These are phyloP conservation scores for Glossosoma conforme DNA, from an alignment of 1,140 invertebrate genomes.

Conservation along the genomic window DNA sequence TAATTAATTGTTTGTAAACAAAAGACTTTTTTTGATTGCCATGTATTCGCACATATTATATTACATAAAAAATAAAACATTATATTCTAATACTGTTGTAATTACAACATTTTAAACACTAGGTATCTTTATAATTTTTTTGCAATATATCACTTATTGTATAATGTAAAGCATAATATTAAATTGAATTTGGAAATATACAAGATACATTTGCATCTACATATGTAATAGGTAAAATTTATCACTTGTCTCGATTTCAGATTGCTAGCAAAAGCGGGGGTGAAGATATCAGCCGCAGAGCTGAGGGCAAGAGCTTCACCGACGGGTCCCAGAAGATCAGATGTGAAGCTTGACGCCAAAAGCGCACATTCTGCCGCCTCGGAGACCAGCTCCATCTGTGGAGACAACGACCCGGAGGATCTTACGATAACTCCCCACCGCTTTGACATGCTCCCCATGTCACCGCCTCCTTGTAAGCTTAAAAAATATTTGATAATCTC, in stretches of 20 bases:
- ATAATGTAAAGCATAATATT: neutral
- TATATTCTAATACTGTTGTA: no score
- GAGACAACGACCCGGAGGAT: slow-evolving; percentile 76
- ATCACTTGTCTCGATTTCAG: slow-evolving; percentile 43
- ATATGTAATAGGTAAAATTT: no score
- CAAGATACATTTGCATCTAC: no score
- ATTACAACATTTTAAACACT: no score
- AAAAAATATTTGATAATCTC: slow-evolving; percentile 23
- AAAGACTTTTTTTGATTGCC: no score
- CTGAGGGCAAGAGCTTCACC: slow-evolving; percentile 75
- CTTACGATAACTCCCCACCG: slow-evolving; percentile 56
- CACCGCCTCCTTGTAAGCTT: slow-evolving; percentile 43
- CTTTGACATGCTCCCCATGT: slow-evolving; percentile 47
- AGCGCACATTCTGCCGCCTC: slow-evolving; percentile 55
- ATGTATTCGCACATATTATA: no score
- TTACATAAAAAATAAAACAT: no score
- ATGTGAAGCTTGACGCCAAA: slow-evolving; percentile 69
- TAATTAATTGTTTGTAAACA: no score
- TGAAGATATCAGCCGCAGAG: slow-evolving; percentile 80
- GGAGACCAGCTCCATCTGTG: slow-evolving; percentile 65
- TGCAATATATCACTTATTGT: neutral
- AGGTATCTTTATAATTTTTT: no score
- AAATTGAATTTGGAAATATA: neutral
- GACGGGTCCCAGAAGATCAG: slow-evolving; percentile 72
- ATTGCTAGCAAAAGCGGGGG: slow-evolving; percentile 77